Base-by-base conservation (phyloP, 1,140 invertebrate genomes). In the Tetramorium alpestre region DNA sequence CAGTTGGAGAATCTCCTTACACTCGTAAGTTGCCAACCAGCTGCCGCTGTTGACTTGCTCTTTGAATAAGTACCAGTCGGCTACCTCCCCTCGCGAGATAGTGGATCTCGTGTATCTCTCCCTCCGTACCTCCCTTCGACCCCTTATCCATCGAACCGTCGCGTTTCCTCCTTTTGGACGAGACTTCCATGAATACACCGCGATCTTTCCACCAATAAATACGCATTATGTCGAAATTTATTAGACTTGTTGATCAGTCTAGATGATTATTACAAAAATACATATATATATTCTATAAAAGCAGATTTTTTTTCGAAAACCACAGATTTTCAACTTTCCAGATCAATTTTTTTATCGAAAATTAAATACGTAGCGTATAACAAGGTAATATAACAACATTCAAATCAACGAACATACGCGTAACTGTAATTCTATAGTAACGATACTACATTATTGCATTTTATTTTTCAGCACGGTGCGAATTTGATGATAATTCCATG, bases 1-100 rank as follows among this genome's bases (percentile, higher is more conserved):
- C 89, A 88, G 85, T 49, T 67, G 49, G 60, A 73, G 89, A 65
- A 91, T 92, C 91, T 67, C 47, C 75, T 77, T 58, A 67, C 58
- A 77, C 89, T 84, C 91, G 86, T 92, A 92, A 92, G 78, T 92
- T 90, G 90, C 86, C 90, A 89, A 87, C 90, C 90, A 88, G 90
- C 88, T 91, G 90, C 90, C 86, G 86, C 90, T 87, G 91, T 91
- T 91, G 84, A 88, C 86, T 91, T 85, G 87, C 87, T 90, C 88
- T 90, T 91, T 89, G 88, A 91, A 72, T 86, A 91, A 89, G 87
- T 85, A 91, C 64, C 87, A 76, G 76, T 87, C 65, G 84, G 41
- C 82, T 87, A 91, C 90, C 87, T 88, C 86, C 87, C 38, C 54
- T 88, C 90, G 89, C 90, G 80, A 86, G 80, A 91, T 89, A 88